Evolutionary conservation across 2,113 vertebrate species (phyloP).

Genomic region (Pelusios castaneus): DNA sequence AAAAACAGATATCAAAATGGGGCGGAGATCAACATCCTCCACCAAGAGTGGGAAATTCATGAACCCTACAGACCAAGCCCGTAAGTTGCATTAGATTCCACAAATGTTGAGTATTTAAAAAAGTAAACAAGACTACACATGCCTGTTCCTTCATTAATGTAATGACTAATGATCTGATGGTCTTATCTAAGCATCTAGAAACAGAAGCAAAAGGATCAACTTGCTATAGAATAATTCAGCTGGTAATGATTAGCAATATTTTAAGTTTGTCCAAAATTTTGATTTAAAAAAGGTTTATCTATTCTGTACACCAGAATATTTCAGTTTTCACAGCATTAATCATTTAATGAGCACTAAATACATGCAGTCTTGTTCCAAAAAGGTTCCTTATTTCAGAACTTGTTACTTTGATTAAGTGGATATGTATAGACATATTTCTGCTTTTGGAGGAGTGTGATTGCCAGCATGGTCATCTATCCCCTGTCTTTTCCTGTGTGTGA

Average conservation of each 20-base stretch:
- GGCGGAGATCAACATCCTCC: slow-evolving; percentile 97
- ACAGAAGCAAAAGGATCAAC: background rate
- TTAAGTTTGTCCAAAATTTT: background rate
- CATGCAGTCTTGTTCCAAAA: background rate
- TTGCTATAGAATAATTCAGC: background rate
- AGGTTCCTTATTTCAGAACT: background rate
- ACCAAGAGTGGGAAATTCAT: slow-evolving; percentile 99
- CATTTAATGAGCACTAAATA: background rate
- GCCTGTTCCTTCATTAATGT: background rate
- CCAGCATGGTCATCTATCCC: background rate
- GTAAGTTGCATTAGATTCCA: slow-evolving; percentile 73
- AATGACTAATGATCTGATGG: background rate
- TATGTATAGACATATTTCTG: background rate
- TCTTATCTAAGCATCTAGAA: background rate
- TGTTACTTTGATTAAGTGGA: background rate
- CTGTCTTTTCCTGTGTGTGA: background rate
- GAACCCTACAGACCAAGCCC: slow-evolving; percentile 98
- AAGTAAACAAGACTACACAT: background rate
- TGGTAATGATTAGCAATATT: background rate
- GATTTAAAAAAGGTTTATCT: background rate
- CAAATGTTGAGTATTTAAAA: background rate
- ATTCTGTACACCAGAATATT: background rate
- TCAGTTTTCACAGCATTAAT: background rate
- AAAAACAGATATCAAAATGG: slow-evolving; percentile 82
- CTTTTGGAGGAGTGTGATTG: background rate